Evolutionary conservation across 2,113 vertebrate species (phyloP).

Genomic region (Chlorodrepanis virens): DNA sequence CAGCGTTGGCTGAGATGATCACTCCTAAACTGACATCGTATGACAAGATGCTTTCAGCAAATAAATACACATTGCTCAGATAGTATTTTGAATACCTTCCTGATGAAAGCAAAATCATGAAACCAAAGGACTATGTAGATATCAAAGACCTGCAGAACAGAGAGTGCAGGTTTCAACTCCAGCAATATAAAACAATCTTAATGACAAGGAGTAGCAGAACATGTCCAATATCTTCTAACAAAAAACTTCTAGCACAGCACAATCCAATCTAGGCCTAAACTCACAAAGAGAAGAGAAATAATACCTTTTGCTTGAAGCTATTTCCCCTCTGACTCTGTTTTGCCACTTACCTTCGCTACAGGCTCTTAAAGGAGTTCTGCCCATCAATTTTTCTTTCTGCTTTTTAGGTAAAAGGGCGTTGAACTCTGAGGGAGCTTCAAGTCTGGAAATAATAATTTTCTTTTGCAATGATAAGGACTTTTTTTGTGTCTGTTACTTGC

Average conservation of each 20-base stretch:
- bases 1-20: not conserved
- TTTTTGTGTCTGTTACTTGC: not conserved
- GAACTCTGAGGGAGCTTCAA: not conserved
- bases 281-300: not conserved
- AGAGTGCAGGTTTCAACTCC: not conserved
- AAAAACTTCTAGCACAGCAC: not conserved
- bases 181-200: not conserved
- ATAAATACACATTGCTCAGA: not conserved
- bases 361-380: not conserved
- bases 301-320: not conserved
- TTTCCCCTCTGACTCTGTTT: not conserved
- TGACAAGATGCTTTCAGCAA: not conserved
- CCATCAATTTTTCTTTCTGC: rapidly evolving
- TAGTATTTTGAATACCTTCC: not conserved
- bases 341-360: not conserved
- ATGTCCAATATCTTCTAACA: not conserved
- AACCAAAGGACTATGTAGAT: not conserved
- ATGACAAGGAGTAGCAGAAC: not conserved
- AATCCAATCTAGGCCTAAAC: not conserved
- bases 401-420: rapidly evolving
- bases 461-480: not conserved
- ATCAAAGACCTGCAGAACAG: not conserved
- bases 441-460: not conserved
- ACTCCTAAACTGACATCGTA: not conserved
- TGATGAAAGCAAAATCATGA: conserved; percentile 1